Evolutionary conservation across 2,888 invertebrate genomes (phyloP).

Genomic region (Toxonevra muliebris): DNA sequence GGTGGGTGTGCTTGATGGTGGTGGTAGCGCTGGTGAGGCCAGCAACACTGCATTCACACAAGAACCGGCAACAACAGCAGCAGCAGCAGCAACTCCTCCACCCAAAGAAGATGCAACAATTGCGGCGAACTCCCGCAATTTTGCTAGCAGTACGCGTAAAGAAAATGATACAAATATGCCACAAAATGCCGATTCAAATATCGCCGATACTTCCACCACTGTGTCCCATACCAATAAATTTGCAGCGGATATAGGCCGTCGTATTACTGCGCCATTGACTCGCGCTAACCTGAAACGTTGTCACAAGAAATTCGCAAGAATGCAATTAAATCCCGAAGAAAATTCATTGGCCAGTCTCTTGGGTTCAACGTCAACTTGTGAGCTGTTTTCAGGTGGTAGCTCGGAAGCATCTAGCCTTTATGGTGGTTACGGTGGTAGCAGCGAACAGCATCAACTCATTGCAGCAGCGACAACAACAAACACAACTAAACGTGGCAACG

Average conservation of each 20-base stretch:
- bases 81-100: constrained; percentile 1
- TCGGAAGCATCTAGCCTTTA: constrained; percentile 39
- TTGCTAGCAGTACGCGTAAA: too few relatives aligned
- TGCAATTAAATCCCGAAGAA: constrained; percentile 31
- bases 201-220: background rate
- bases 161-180: too few relatives aligned
- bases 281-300: constrained; percentile 51
- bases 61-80: background rate
- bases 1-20: background rate
- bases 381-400: constrained; percentile 39
- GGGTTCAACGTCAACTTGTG: constrained; percentile 38
- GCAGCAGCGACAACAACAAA: constrained; percentile 5
- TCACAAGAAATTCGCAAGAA: constrained; percentile 45
- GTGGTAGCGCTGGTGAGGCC: background rate
- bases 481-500: constrained; percentile 1
- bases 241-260: constrained; percentile 47
- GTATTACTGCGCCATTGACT: constrained; percentile 46
- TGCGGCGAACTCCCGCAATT: background rate
- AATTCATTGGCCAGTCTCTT: constrained; percentile 30
- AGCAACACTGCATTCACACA: constrained; percentile 21
- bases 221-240: constrained; percentile 24
- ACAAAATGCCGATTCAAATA: too few relatives aligned
- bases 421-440: constrained; percentile 25
- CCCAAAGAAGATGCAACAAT: background rate
- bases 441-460: constrained; percentile 28